Base-by-base conservation (phyloP, 2,888 invertebrate species). In the Andrena fulva region DNA sequence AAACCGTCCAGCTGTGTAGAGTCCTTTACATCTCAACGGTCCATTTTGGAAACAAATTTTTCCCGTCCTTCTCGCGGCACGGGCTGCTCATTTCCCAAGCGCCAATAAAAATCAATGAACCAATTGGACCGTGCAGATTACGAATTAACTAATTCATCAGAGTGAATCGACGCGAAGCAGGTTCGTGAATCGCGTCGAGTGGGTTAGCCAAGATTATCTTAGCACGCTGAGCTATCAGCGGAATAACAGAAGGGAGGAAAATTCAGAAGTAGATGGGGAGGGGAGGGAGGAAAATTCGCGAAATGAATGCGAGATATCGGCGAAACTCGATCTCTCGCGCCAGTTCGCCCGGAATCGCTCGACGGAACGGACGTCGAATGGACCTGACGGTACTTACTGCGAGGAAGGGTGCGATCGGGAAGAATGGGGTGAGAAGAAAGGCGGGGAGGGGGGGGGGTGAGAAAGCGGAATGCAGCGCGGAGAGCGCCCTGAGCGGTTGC, bases 401-500 rank as follows among this genome's bases (percentile, higher is more conserved):
- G 77, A 82, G 85, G 79, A 82, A 81, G 85, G 85, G 85, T 74
- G 87, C 82, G 85, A 87, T 87, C 79, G 73, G 74, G 75, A 87
- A 80, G 86, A 87, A 87, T 79, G 87, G 86, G 31, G 77, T 69
- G 85, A 77, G 88, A 83, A 82, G 85, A 70, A 72, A 69, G 69
- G 20, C 20, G 20, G 20, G 20, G 20, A n/a, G 20, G 0, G 20
- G 20, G 20, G 80, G 83, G 85, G 86, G 82, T 75, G 87, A 87
- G 84, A 86, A 81, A 76, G 83, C 66, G 85, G 85, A 86, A 89
- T 89, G 88, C 85, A 79, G 72, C 72, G 86, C 59, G 62, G 59
- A 75, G 67, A 86, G 86, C 88, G 88, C 85, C 86, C 82, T 84
- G 80, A 87, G 83, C 77, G 86, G 86, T 87, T 84, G 85, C 84